Evolutionary conservation across 2,113 vertebrate genomes (phyloP).

Genomic region (Python bivittatus): DNA sequence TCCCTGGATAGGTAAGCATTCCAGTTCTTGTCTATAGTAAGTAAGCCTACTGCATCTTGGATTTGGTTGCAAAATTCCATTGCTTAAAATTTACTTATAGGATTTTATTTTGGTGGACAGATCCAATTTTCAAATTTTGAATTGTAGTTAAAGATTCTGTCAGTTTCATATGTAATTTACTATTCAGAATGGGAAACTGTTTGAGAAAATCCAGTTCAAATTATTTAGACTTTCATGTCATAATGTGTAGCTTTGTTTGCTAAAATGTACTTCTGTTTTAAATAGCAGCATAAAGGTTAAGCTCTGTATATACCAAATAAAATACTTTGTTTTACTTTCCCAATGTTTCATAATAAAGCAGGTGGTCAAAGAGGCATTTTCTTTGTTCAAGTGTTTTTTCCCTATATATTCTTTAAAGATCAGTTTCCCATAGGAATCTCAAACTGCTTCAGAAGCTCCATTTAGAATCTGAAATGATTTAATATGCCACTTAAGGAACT

Average conservation of each 20-base stretch:
- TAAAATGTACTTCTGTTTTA: background rate
- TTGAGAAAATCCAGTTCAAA: background rate
- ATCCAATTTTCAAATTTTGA: background rate
- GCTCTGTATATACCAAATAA: too few relatives aligned
- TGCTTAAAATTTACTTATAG: background rate
- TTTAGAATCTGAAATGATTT: background rate
- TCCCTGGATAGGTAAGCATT: conserved; percentile 86
- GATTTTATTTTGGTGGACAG: background rate
- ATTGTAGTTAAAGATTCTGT: background rate
- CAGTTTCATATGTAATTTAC: background rate
- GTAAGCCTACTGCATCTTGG: conserved; percentile 17
- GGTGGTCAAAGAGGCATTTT: background rate
- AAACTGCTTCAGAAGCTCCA: background rate
- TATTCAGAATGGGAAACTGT: background rate
- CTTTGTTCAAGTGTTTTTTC: background rate
- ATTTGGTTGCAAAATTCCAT: background rate
- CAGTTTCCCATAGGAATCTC: background rate
- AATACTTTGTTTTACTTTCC: background rate
- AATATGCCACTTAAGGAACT: background rate
- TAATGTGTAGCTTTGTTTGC: background rate
- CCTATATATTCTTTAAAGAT: background rate
- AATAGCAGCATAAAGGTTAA: background rate
- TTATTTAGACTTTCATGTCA: background rate
- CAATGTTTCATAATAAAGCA: background rate
- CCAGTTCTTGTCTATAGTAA: conserved; percentile 23